Conservation (phyloP, 2,113 vertebrate species). For the Phainopepla nitens region DNA sequence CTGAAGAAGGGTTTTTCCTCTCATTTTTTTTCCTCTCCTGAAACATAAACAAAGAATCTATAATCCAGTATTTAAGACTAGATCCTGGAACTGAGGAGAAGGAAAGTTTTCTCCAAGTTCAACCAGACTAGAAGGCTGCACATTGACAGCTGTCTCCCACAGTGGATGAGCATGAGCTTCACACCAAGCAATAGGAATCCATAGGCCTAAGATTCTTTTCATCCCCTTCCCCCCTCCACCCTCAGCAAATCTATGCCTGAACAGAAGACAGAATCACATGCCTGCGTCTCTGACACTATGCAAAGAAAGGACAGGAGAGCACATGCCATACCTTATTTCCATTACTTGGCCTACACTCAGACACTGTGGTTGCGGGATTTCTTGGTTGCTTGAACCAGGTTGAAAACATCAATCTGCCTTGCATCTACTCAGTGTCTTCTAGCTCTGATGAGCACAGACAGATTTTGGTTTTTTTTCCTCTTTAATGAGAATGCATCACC, state of each 20-base stretch:
- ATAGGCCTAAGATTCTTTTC: neutral
- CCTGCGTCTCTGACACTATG: neutral
- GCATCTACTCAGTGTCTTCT: neutral
- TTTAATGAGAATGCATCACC: neutral
- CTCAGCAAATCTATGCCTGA: neutral
- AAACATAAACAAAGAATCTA: neutral
- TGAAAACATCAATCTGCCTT: neutral
- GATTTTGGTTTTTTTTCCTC: neutral
- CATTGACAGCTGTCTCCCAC: neutral
- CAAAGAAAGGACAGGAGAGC: neutral
- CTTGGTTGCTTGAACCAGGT: neutral
- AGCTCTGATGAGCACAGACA: neutral
- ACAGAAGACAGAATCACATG: neutral
- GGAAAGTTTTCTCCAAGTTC: neutral
- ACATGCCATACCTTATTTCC: neutral
- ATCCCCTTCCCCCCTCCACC: accelerated
- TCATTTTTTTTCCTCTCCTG: neutral
- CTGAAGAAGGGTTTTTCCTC: neutral
- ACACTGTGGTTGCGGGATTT: neutral
- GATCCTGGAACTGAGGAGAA: neutral
- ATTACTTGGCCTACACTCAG: neutral
- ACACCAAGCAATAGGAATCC: neutral
- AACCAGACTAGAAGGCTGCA: neutral
- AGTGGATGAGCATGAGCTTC: neutral
- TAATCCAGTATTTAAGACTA: neutral